Percentiles rank a stretch among this genome's conserved stretches.
Evolutionary conservation across 2,113 vertebrate species (phyloP).

Genomic region (Erinaceus europaeus): DNA sequence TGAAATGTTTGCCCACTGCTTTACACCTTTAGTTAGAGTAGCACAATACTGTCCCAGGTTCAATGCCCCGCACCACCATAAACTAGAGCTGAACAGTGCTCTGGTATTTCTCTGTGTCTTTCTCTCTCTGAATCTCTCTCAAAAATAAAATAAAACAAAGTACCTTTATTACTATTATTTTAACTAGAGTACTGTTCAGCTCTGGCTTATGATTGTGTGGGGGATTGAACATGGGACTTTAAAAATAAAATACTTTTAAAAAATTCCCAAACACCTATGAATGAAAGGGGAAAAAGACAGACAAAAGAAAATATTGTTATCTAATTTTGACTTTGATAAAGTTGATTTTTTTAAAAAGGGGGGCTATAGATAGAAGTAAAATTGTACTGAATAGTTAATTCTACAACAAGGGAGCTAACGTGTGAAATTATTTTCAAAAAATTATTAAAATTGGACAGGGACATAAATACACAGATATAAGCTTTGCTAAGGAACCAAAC

Average conservation of each 20-base stretch:
- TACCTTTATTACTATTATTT: too few relatives aligned
- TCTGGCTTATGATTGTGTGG: too few relatives aligned
- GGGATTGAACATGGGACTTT: too few relatives aligned
- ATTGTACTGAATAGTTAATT: background rate
- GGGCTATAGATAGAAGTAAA: background rate
- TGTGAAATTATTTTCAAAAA: conserved; percentile 15
- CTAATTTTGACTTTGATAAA: conserved; percentile 6
- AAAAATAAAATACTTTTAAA: conserved; percentile 7
- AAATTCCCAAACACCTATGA: conserved; percentile 7
- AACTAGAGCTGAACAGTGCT: too few relatives aligned
- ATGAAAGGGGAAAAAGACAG: conserved; percentile 25
- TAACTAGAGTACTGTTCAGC: too few relatives aligned
- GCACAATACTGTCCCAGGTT: background rate
- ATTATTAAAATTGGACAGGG: background rate
- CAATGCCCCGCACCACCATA: too few relatives aligned
- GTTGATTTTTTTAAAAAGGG: conserved; percentile 8
- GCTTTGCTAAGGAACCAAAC: too few relatives aligned
- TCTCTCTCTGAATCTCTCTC: too few relatives aligned
- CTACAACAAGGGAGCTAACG: background rate
- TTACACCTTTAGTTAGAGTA: background rate
- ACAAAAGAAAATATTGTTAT: background rate
- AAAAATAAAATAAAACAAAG: too few relatives aligned
- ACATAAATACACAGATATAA: too few relatives aligned
- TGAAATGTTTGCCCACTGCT: conserved; percentile 24
- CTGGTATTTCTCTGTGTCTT: too few relatives aligned